Percentiles rank a stretch among this genome's conserved stretches.
phyloP scores from a whole-genome alignment of 1,140 invertebrate genomes.

The Caerostris darwini region DNA sequence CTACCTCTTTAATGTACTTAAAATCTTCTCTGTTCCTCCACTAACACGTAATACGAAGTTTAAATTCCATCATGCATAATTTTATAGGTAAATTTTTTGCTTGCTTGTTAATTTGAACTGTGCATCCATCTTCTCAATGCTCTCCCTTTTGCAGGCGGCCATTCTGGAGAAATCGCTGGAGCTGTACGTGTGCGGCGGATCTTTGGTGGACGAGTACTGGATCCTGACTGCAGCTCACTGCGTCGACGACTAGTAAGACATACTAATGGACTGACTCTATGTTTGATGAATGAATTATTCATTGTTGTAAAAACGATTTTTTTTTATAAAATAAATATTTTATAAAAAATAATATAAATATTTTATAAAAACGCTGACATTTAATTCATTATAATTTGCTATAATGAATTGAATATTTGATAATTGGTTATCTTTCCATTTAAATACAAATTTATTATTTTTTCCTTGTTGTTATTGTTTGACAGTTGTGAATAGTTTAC shows the following conservation, averaged over 20 bases:
- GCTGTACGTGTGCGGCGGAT: slow-evolving; percentile 84
- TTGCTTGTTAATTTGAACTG: too few species aligned
- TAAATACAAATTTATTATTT: neutral
- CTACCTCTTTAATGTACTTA: too few species aligned
- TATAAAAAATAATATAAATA: too few species aligned
- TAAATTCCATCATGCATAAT: too few species aligned
- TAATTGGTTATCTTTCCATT: neutral
- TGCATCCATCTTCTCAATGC: neutral
- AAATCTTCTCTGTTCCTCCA: too few species aligned
- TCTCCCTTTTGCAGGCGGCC: slow-evolving; percentile 81
- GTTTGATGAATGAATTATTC: neutral
- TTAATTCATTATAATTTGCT: too few species aligned
- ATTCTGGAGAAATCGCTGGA: slow-evolving; percentile 82
- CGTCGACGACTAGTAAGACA: slow-evolving; percentile 80
- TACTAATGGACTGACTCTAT: neutral
- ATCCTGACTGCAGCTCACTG: slow-evolving; percentile 86
- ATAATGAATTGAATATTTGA: too few species aligned
- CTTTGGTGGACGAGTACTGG: slow-evolving; percentile 83
- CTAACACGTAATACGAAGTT: too few species aligned
- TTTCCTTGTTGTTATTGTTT: too few species aligned
- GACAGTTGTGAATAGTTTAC: too few species aligned
- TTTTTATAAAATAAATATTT: neutral
- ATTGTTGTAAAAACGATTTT: neutral
- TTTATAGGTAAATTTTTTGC: too few species aligned
- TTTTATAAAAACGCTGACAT: too few species aligned